Evolutionary conservation across 2,797 vertebrate genomes (phyloP).

Genomic region (Megaceryle alcyon): DNA sequence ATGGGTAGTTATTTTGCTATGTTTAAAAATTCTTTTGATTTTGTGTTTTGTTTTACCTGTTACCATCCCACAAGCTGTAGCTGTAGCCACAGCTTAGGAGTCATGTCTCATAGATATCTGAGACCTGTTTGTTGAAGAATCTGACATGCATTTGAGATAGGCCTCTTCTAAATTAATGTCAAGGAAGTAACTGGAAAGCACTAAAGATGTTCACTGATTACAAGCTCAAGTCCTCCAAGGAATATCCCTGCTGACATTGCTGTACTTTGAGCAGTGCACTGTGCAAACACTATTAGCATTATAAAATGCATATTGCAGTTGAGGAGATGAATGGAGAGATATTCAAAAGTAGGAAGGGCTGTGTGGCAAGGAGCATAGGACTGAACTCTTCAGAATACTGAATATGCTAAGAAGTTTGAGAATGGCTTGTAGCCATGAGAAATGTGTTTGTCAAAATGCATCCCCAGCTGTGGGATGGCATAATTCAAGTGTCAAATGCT

Average conservation of each 20-base stretch:
- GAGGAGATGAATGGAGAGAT: not conserved
- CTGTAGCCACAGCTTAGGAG: not conserved
- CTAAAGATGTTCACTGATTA: not conserved
- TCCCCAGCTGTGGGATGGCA: not conserved
- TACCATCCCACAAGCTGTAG: not conserved
- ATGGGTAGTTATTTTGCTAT: not conserved
- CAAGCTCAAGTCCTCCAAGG: not conserved
- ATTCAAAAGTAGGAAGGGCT: not conserved
- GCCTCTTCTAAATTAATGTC: not conserved
- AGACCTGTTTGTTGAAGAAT: not conserved
- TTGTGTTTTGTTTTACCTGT: not conserved
- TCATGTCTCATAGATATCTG: not conserved
- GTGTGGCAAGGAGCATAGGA: not conserved
- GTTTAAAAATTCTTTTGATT: constrained; percentile 21
- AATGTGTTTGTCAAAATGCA: not conserved
- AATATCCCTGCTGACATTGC: not conserved
- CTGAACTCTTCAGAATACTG: not conserved
- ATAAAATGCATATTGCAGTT: not conserved
- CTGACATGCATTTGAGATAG: not conserved
- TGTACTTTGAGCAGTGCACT: not conserved
- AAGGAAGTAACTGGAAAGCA: not conserved
- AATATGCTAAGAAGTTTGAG: not conserved
- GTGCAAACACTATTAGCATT: not conserved
- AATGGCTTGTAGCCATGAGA: not conserved
- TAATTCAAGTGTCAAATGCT: not conserved